phyloP scores from a whole-genome alignment of 2,113 vertebrate species.

The Centropus unirufus region DNA sequence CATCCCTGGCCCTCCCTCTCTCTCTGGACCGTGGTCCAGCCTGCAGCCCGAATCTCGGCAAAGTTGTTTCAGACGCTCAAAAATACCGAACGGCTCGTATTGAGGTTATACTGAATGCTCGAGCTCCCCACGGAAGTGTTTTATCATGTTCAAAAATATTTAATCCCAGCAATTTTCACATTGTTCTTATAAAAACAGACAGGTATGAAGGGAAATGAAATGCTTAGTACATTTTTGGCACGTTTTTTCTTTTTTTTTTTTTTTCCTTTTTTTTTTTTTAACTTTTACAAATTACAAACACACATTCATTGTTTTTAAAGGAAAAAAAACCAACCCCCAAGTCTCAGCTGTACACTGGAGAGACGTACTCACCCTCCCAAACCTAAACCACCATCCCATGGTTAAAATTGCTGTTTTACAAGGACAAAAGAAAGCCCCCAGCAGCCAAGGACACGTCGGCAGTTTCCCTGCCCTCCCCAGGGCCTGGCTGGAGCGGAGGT shows the following conservation, averaged over 20 bases:
- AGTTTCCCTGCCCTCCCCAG: background rate
- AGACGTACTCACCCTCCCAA: constrained; percentile 11
- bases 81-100: background rate
- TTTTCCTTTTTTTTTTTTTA: background rate
- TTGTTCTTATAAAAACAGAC: constrained; percentile 77
- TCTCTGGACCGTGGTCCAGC: background rate
- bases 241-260: background rate
- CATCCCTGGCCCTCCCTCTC: accelerated
- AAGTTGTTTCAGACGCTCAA: background rate
- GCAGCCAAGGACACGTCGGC: background rate
- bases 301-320: constrained; percentile 69
- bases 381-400: constrained; percentile 22
- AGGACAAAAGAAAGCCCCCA: constrained; percentile 34
- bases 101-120: background rate
- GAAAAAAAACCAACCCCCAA: constrained; percentile 11
- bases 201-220: constrained; percentile 64
- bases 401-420: background rate
- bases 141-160: constrained; percentile 74
- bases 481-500: background rate
- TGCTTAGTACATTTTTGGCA: constrained; percentile 62
- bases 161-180: constrained; percentile 71
- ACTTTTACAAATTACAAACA: constrained; percentile 72
- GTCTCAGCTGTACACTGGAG: constrained; percentile 52
- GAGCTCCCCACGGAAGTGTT: constrained; percentile 52
- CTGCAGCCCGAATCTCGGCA: background rate